Evolutionary conservation across 2,113 vertebrate species (phyloP).

Genomic region (Sphaerodactylus townsendi): DNA sequence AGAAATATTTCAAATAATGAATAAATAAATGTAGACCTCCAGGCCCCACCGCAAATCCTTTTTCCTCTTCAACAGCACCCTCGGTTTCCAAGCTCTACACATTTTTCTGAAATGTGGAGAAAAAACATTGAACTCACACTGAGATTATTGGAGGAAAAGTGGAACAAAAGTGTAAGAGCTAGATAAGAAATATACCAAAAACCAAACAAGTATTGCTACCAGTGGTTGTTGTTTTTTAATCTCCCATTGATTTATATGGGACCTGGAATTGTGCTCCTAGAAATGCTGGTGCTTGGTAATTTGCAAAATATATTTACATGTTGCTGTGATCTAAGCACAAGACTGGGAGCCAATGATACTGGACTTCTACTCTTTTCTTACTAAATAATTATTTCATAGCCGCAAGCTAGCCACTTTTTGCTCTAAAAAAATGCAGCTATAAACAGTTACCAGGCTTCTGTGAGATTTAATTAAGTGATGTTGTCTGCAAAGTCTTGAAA

Average conservation of each 20-base stretch:
- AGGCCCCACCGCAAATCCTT: neutral
- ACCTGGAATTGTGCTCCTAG: neutral
- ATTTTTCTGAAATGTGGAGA: neutral
- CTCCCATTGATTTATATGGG: neutral
- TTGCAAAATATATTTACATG: neutral
- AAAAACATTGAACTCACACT: too few relatives aligned
- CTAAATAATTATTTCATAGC: neutral
- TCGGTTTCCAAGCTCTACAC: neutral
- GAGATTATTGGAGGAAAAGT: too few relatives aligned
- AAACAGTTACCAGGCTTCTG: conserved; percentile 34
- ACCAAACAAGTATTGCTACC: neutral
- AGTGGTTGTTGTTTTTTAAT: neutral
- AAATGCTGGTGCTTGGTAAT: neutral
- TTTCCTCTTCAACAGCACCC: neutral
- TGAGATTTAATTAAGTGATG: conserved; percentile 41
- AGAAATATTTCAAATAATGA: too few relatives aligned
- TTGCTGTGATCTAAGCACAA: neutral
- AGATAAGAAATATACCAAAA: too few relatives aligned
- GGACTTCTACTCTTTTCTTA: neutral
- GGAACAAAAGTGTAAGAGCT: too few relatives aligned
- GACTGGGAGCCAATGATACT: neutral
- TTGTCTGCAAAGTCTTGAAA: conserved; percentile 28
- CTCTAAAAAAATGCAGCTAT: neutral
- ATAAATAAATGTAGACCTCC: too few relatives aligned
- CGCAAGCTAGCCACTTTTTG: neutral